phyloP scores from a whole-genome alignment of 2,888 invertebrate species.

The Pyrrhia umbra region DNA sequence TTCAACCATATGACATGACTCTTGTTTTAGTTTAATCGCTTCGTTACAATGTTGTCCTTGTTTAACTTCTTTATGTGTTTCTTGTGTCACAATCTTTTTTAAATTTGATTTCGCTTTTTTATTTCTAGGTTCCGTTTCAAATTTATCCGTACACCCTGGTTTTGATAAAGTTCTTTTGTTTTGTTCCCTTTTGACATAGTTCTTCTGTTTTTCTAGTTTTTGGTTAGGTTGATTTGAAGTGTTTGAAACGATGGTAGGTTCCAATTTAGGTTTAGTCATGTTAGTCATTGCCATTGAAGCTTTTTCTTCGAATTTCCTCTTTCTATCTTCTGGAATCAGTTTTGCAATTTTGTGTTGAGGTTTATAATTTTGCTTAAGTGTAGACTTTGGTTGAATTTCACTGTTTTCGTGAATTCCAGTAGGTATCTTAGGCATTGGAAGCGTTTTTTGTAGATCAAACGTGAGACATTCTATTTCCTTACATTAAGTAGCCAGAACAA shows the following conservation, averaged over 20 bases:
- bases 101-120: constrained; percentile 26
- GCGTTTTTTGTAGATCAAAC: constrained; percentile 36
- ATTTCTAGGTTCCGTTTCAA: constrained; percentile 19
- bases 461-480: too few relatives aligned
- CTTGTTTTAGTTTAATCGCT: constrained; percentile 24
- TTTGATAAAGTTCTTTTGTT: constrained; percentile 20
- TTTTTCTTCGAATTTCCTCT: constrained; percentile 26
- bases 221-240: constrained; percentile 19
- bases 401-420: constrained; percentile 51
- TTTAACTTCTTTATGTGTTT: constrained; percentile 23
- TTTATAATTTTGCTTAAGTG: constrained; percentile 19
- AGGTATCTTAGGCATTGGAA: constrained; percentile 45
- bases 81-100: constrained; percentile 21
- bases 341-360: constrained; percentile 26
- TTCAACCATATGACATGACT: constrained; percentile 23
- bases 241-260: constrained; percentile 21
- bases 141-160: constrained; percentile 21
- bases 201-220: constrained; percentile 25
- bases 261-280: constrained; percentile 24
- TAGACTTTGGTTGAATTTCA: constrained; percentile 22
- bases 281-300: constrained; percentile 21
- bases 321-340: constrained; percentile 25
- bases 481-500: too few relatives aligned
- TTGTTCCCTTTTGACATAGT: constrained; percentile 21
- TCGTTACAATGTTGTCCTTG: constrained; percentile 22